phyloP scores from a whole-genome alignment of 1,140 invertebrate genomes.

The Lanistes nyassanus region DNA sequence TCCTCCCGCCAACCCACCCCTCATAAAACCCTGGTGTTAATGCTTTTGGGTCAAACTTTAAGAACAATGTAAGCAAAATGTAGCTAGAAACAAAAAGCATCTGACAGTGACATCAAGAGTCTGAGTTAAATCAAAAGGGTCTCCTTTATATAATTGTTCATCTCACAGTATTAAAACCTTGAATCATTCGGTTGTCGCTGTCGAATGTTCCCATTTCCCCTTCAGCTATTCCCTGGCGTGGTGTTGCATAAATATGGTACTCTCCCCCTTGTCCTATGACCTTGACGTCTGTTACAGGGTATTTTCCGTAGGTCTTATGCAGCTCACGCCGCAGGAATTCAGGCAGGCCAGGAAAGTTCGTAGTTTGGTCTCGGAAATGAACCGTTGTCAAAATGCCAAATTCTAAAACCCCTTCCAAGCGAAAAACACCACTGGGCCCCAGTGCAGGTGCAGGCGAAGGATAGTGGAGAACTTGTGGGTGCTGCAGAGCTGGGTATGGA shows the following conservation, averaged over 20 bases:
- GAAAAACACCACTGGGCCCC: neutral
- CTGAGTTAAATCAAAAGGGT: no score
- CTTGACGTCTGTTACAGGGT: slow-evolving; percentile 31
- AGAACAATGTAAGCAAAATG: no score
- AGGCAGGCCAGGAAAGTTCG: slow-evolving; percentile 30
- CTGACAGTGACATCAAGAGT: no score
- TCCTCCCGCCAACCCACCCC: no score
- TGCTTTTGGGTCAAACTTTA: no score
- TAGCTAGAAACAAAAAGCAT: no score
- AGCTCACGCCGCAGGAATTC: slow-evolving; percentile 33
- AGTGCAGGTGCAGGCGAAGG: neutral
- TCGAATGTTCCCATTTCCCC: neutral
- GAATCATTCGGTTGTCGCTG: neutral
- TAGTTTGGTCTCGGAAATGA: slow-evolving; percentile 20
- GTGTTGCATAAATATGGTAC: slow-evolving; percentile 38
- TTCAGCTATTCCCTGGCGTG: neutral
- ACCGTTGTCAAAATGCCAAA: slow-evolving; percentile 33
- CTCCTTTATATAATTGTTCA: no score
- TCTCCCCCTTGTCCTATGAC: slow-evolving; percentile 30
- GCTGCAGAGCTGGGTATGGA: neutral
- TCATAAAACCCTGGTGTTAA: no score
- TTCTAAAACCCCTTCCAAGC: slow-evolving; percentile 31
- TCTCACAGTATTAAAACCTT: neutral
- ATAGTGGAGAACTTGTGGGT: neutral
- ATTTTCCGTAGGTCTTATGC: slow-evolving; percentile 33